Evolutionary conservation across 2,113 vertebrate genomes (phyloP).

Genomic region (Cavia aperea): DNA sequence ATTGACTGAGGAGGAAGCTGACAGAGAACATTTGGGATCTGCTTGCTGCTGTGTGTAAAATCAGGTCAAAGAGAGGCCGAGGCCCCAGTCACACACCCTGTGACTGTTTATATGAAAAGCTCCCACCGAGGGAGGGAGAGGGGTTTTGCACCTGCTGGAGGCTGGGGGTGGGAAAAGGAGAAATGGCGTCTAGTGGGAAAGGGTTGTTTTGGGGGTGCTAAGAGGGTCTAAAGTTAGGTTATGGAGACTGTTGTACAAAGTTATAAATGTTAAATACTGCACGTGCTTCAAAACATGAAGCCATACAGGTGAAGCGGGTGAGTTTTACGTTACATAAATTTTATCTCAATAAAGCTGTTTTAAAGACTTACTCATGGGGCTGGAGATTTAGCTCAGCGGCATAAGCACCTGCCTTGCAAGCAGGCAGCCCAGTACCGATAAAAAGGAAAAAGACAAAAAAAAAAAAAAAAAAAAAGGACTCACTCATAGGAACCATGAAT

Average conservation of each 20-base stretch:
- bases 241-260: neutral
- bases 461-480: neutral
- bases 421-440: too few species aligned
- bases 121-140: neutral
- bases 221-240: neutral
- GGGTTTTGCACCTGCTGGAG: neutral
- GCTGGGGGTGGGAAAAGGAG: too few species aligned
- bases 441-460: too few species aligned
- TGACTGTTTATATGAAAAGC: neutral
- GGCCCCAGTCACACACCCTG: neutral
- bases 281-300: neutral
- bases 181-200: neutral
- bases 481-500: neutral
- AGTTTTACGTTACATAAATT: slow-evolving; percentile 10
- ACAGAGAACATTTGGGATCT: neutral
- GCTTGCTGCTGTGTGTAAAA: slow-evolving; percentile 24
- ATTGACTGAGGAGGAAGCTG: neutral
- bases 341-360: neutral
- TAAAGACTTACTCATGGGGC: neutral
- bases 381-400: too few species aligned
- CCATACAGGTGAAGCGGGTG: neutral
- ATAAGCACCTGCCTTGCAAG: too few species aligned
- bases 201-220: neutral
- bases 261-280: neutral
- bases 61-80: neutral